Conservation (phyloP, 1,140 invertebrate species). For the Teleogryllus occipitalis region DNA sequence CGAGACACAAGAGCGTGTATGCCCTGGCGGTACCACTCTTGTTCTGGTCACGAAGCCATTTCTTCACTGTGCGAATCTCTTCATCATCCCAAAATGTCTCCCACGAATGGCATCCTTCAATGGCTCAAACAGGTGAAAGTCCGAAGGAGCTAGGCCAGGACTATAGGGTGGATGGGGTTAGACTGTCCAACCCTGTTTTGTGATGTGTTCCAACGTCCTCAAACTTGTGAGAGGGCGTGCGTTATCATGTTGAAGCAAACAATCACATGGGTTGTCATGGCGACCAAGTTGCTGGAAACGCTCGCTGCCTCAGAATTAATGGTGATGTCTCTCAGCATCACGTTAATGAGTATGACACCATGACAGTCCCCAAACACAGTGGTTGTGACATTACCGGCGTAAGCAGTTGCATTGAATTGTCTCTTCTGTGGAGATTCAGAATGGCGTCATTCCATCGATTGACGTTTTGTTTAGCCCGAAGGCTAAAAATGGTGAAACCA, state of each 20-base stretch:
- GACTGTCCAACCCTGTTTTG: slow-evolving; percentile 1
- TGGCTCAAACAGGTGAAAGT: background rate
- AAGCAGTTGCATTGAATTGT: background rate
- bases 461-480: background rate
- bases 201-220: background rate
- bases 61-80: background rate
- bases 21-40: background rate
- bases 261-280: background rate
- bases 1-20: background rate
- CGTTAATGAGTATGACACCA: background rate
- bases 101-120: background rate
- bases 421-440: background rate
- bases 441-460: background rate
- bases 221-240: slow-evolving; percentile 2
- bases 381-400: background rate
- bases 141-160: background rate
- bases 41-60: background rate
- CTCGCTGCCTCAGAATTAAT: background rate
- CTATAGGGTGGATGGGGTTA: background rate
- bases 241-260: background rate
- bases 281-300: background rate
- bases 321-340: background rate
- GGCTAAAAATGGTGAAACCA: background rate
- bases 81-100: background rate
- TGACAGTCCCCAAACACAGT: background rate